phyloP scores from a whole-genome alignment of 1,140 invertebrate species.

The Pentalonia nigronervosa region DNA sequence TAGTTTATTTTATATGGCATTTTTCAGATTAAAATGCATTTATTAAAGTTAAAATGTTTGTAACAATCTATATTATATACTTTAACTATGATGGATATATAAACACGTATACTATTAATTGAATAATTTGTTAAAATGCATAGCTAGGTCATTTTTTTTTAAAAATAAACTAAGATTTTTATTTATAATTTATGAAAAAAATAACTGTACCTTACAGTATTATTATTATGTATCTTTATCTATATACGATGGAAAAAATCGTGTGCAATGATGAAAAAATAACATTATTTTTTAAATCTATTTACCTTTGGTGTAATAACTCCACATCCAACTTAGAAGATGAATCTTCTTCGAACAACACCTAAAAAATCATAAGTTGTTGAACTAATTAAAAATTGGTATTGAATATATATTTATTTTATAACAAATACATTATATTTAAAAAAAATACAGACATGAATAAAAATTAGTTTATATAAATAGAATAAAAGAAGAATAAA shows the following conservation, averaged over 20 bases:
- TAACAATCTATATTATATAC: not conserved
- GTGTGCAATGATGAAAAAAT: not conserved
- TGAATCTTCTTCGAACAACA: slow-evolving; percentile 48
- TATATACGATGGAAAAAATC: not conserved
- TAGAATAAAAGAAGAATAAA: not conserved
- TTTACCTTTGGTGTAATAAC: slow-evolving; percentile 49
- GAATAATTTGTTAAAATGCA: not conserved
- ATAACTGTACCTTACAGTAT: no score
- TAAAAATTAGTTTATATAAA: not conserved
- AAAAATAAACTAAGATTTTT: not conserved
- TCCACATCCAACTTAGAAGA: slow-evolving; percentile 42
- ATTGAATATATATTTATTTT: not conserved
- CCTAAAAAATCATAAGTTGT: not conserved
- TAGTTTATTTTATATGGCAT: no score
- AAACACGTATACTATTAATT: not conserved
- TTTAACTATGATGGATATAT: not conserved
- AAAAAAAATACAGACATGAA: not conserved
- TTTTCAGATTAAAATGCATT: no score
- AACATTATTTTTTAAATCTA: not conserved
- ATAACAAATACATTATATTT: no score
- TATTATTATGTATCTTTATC: no score
- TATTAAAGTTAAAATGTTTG: not conserved
- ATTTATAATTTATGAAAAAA: not conserved
- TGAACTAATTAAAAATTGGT: not conserved
- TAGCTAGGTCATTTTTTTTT: not conserved